Evolutionary conservation across 1,140 invertebrate species (phyloP).

Genomic region (Drosophila burlai): DNA sequence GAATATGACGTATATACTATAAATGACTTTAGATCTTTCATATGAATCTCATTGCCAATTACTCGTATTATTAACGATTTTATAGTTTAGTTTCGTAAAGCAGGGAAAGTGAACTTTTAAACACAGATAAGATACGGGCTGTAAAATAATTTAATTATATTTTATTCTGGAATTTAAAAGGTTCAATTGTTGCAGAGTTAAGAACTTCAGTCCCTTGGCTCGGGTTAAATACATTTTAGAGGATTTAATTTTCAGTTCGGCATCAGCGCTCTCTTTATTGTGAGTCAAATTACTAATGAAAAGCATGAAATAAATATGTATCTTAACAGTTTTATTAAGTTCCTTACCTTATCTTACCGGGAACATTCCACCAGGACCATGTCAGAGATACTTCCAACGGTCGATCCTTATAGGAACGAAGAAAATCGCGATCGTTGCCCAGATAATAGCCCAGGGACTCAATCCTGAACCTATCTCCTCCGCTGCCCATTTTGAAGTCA

Average conservation of each 20-base stretch:
- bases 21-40: not conserved
- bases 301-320: not conserved
- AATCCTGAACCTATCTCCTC: constrained; percentile 18
- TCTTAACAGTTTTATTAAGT: fast-evolving
- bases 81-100: too few species aligned
- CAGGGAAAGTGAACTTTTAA: not conserved
- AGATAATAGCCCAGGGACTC: constrained; percentile 31
- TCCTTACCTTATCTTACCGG: not conserved
- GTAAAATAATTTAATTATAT: not conserved
- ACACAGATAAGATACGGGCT: not conserved
- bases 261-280: not conserved
- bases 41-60: not conserved
- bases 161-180: not conserved
- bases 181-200: not conserved
- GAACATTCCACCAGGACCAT: not conserved
- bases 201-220: not conserved
- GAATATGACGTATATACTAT: not conserved
- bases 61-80: not conserved
- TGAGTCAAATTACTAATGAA: not conserved
- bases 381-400: not conserved
- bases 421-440: constrained; percentile 32
- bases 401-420: not conserved
- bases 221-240: constrained; percentile 9
- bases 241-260: not conserved
- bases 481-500: constrained; percentile 23